phyloP scores from a whole-genome alignment of 2,888 invertebrate genomes.

The Temnothorax unifasciatus region DNA sequence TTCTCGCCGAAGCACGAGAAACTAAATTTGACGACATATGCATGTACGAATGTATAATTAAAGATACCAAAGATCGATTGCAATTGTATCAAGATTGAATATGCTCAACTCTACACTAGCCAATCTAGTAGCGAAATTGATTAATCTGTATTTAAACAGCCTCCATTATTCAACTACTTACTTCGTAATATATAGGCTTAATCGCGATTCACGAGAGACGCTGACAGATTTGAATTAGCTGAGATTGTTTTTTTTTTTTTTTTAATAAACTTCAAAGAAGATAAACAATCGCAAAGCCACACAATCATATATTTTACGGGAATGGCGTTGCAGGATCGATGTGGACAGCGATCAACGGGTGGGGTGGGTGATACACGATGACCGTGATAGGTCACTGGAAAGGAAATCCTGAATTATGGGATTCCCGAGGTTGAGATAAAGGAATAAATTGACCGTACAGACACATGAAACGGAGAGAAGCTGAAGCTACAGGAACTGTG shows the following conservation, averaged over 20 bases:
- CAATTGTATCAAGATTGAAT: not conserved
- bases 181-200: not conserved
- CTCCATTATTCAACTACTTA: not conserved
- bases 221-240: not conserved
- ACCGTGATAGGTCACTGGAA: constrained; percentile 46
- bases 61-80: not conserved
- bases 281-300: not conserved
- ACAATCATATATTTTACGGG: not conserved
- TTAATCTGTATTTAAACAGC: not conserved
- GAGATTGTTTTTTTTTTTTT: not conserved
- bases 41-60: not conserved
- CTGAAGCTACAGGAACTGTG: not conserved
- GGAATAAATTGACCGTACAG: constrained; percentile 47
- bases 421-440: constrained; percentile 47
- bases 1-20: not conserved
- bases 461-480: constrained; percentile 22
- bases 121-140: not conserved
- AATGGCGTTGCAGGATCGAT: not conserved
- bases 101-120: not conserved
- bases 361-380: constrained; percentile 45
- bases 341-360: constrained; percentile 15
- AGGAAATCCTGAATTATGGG: constrained; percentile 54
- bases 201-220: not conserved
- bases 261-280: not conserved
- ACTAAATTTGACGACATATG: not conserved